Evolutionary conservation across 2,888 invertebrate species (phyloP).

Genomic region (Chirona hameri): DNA sequence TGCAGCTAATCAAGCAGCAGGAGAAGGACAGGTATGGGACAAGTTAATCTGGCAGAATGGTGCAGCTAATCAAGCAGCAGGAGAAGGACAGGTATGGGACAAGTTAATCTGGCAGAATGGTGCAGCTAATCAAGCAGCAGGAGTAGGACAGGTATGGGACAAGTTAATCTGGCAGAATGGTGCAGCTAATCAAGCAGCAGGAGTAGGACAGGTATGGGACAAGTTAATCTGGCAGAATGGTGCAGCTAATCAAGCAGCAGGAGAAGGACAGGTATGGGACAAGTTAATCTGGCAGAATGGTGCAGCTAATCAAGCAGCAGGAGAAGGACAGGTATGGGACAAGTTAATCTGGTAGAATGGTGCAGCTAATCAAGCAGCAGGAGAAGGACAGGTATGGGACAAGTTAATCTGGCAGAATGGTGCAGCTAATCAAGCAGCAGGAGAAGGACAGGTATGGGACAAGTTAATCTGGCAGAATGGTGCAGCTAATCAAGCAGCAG

Average conservation of each 20-base stretch:
- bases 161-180: too few species aligned
- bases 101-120: too few species aligned
- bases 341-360: too few species aligned
- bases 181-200: background rate
- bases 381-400: background rate
- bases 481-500: background rate
- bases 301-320: background rate
- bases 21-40: background rate
- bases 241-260: background rate
- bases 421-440: background rate
- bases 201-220: background rate
- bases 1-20: background rate
- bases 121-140: background rate
- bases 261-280: background rate
- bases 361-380: background rate
- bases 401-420: too few species aligned
- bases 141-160: background rate
- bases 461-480: too few species aligned
- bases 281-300: too few species aligned
- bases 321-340: background rate
- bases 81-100: background rate
- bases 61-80: background rate
- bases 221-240: too few species aligned
- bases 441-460: background rate
- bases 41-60: too few species aligned